A percentile compares a stretch with the other conserved stretches of the same genome.
These are phyloP conservation scores for Nomada hirtipes DNA, from an alignment of 2,888 invertebrate genomes.

Conservation along the genomic window DNA sequence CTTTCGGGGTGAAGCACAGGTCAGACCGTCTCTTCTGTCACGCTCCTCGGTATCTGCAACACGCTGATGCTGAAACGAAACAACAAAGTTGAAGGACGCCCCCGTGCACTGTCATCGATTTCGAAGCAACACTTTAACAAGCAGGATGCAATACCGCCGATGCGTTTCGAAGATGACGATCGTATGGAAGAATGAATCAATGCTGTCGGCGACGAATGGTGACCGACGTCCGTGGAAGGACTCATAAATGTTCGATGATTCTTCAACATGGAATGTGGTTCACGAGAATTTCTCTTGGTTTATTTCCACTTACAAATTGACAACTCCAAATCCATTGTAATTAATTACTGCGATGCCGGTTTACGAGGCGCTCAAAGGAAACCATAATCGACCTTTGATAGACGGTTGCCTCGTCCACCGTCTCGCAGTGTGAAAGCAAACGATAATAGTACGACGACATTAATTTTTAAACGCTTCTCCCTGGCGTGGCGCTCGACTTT, in stretches of 20 bases:
- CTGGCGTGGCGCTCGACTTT: constrained; percentile 37
- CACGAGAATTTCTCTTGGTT: too few relatives aligned
- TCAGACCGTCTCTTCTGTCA: constrained; percentile 82
- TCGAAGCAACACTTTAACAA: constrained; percentile 49
- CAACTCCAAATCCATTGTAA: background rate
- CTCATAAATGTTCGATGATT: too few relatives aligned
- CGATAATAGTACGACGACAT: background rate
- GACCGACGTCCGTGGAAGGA: background rate
- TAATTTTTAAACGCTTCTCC: constrained; percentile 4
- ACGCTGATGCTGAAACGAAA: constrained; percentile 74
- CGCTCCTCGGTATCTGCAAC: constrained; percentile 74
- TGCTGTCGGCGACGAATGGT: background rate
- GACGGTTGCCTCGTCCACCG: background rate
- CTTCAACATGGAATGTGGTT: too few relatives aligned
- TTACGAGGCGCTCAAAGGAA: background rate
- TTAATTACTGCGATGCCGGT: background rate
- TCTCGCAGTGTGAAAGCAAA: constrained; percentile 8
- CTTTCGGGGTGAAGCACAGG: constrained; percentile 66
- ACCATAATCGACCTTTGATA: background rate
- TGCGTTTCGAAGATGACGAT: constrained; percentile 12
- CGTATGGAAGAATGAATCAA: constrained; percentile 17
- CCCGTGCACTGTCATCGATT: background rate
- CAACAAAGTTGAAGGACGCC: constrained; percentile 18
- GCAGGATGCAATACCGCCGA: constrained; percentile 27
- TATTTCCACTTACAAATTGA: too few relatives aligned